phyloP scores from a whole-genome alignment of 2,113 vertebrate species.

The Isichthys henryi region DNA sequence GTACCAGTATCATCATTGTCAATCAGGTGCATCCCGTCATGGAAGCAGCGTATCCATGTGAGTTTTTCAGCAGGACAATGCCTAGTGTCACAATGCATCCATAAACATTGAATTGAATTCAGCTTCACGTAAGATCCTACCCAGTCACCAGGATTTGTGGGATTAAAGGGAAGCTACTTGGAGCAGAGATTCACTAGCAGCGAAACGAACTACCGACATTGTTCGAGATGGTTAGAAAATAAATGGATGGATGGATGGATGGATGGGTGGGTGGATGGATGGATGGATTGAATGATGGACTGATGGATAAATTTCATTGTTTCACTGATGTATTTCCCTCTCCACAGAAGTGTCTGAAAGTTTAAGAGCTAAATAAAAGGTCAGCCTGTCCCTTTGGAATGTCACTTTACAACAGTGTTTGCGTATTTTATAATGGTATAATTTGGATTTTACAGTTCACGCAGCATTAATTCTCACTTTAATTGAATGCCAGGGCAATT shows the following conservation, averaged over 20 bases:
- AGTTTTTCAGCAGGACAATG: background rate
- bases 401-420: constrained; percentile 18
- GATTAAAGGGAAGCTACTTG: background rate
- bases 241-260: background rate
- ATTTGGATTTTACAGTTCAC: constrained; percentile 26
- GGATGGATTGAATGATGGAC: background rate
- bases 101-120: background rate
- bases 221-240: background rate
- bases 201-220: background rate
- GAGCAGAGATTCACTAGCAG: background rate
- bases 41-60: background rate
- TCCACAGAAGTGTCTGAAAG: background rate
- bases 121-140: background rate
- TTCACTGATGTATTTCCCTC: background rate
- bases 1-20: background rate
- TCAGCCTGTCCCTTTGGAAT: background rate
- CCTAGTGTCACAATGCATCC: background rate
- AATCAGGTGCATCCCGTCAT: background rate
- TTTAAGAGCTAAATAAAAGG: constrained; percentile 12
- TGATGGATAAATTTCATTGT: background rate
- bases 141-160: background rate
- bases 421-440: constrained; percentile 17
- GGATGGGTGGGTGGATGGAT: background rate
- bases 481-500: constrained; percentile 26
- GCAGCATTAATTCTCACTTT: constrained; percentile 25